Evolutionary conservation across 2,113 vertebrate genomes (phyloP), one percentile per base, ranked within the genome.

Genomic region (Coptodon rendalli): DNA sequence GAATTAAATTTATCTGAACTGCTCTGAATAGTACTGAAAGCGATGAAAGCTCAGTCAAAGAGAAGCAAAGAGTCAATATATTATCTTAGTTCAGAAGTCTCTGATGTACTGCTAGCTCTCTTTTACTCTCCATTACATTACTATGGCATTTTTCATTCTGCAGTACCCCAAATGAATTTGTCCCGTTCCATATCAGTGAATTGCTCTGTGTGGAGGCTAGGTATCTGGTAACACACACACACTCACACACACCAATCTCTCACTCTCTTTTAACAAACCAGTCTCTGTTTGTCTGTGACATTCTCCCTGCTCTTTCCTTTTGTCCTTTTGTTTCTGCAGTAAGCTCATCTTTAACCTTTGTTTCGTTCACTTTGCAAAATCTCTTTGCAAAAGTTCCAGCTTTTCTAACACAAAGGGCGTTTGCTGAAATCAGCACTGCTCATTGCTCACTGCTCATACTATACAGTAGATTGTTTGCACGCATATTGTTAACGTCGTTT

Each of bases 271-370:
- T 3, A 84, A 57, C 38, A 85, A 57, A 31, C 16, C 38, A 57
- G 27, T 76, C 61, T 80, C n/a, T 80, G 34, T 78, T 59, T 52
- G n/a, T 45, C 29, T 29, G 83, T 52, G 45, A 82, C 68, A 31
- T 54, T 84, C 14, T 50, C 8, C 7, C 43, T 56, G 14, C 40
- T 89, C 78, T 71, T 68, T 19, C 43, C 27, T 68, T 86, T 80
- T 78, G 27, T 88, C 50, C 27, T 68, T 86, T 80, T 78, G 27
- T 88, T 38, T 90, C 16, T n/a, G 54, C 71, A 4, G 90, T 19
- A 43, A 97, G 97, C 96, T 68, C 92, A 50, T 87, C 22, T 63
- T 29, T 82, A 3, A 22, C 45, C 45, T 78, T 52, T 48, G 16
- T 63, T 79, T 81, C 0, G 36, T 24, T 82, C 34, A 50, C 19